Evolutionary conservation across 2,113 vertebrate genomes (phyloP), one percentile per base, ranked within the genome.

Genomic region (Pelvicachromis taeniatus): DNA sequence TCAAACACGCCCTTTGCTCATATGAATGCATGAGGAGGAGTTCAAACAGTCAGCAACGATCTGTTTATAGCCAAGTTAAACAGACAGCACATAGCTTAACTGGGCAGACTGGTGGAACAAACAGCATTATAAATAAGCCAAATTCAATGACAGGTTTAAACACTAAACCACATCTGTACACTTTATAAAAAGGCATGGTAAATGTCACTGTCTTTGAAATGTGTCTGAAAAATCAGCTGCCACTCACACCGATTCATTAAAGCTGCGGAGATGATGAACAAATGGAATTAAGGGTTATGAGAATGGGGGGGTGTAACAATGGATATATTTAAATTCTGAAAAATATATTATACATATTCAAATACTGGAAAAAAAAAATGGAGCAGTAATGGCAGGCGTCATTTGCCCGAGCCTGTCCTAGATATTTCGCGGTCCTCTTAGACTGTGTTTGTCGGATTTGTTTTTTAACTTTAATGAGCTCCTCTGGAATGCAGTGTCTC

Each of bases 401-500:
- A 77, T 91, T 80, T 45, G 21, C 48, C 26, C 29, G 16, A 63
- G 65, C 84, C 88, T 83, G 56, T 83, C 89, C 86, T 82, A 85
- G 73, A 84, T 84, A 73, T 78, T 91, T 83, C 90, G 77, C 16
- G 77, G 85, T 80, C 68, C 65, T 89, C 79, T 77, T 78, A 92
- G 90, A 90, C 85, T n/a, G 58, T 95, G 90, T 95, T 95, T 94
- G 93, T 92, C 83, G 85, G 93, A 93, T 95, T 95, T 94, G 94
- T 95, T 95, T 96, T 92, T 92, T 87, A 87, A 87, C 89, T 96
- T 96, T 96, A 96, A 96, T 96, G 95, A 95, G 93, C 91, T 92
- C 89, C 63, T 88, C 91, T 94, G 94, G 96, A 96, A 96, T 96
- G 94, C 93, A 90, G 91, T 95, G 95, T 95, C 95, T 96, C 95